Evolutionary conservation across 2,888 invertebrate genomes (phyloP).

Genomic region (Alviniconcha strummeri): DNA sequence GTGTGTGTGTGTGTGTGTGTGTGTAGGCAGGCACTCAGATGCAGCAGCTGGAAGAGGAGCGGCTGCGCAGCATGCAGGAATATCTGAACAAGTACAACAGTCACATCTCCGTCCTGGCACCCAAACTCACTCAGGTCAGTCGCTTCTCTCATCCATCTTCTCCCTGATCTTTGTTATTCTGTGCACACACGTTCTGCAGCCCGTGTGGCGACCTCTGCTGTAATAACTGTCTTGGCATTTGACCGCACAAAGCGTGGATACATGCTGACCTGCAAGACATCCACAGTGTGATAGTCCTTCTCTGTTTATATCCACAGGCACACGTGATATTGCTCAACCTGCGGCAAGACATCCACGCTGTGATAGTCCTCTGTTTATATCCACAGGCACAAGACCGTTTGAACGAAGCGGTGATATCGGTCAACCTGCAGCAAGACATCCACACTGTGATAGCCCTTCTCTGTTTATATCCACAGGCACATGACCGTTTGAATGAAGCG

Average conservation of each 20-base stretch:
- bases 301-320: not conserved
- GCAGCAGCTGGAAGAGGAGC: constrained; percentile 91
- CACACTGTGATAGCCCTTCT: constrained; percentile 78
- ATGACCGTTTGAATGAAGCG: too few relatives aligned
- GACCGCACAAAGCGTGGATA: constrained; percentile 72
- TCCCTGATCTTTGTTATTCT: not conserved
- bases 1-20: constrained; percentile 15
- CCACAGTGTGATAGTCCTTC: constrained; percentile 78
- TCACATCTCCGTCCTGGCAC: constrained; percentile 82
- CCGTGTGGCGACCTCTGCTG: not conserved
- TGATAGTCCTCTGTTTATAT: constrained; percentile 73
- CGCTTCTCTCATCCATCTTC: not conserved
- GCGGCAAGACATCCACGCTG: constrained; percentile 80
- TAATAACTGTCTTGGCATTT: constrained; percentile 75
- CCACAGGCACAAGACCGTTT: not conserved
- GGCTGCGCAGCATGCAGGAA: constrained; percentile 87
- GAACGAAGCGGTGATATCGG: constrained; percentile 74
- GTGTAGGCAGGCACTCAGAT: constrained; percentile 85
- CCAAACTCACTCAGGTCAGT: constrained; percentile 77
- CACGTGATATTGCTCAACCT: constrained; percentile 77
- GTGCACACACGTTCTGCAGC: not conserved
- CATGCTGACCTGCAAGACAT: constrained; percentile 79
- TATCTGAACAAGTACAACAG: constrained; percentile 78
- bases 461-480: not conserved
- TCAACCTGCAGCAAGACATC: constrained; percentile 80